Evolutionary conservation across 2,113 vertebrate species (phyloP).

Genomic region (Electrona antarctica): DNA sequence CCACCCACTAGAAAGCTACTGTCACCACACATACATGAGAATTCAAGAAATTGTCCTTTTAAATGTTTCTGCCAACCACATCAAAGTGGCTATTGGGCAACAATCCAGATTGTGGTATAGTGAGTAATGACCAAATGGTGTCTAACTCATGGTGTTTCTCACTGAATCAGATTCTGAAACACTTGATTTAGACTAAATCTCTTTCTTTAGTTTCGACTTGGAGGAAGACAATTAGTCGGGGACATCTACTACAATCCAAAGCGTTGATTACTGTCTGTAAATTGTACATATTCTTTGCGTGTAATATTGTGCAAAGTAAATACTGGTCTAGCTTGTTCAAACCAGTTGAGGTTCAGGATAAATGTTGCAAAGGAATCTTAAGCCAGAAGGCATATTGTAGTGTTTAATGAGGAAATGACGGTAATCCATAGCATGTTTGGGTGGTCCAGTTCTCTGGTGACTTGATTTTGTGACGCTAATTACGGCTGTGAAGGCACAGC

Average conservation of each 20-base stretch:
- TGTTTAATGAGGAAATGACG: slow-evolving; percentile 51
- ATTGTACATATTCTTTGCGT: slow-evolving; percentile 45
- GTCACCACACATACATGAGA: not conserved
- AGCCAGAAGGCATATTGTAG: not conserved
- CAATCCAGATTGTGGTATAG: not conserved
- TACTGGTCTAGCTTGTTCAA: slow-evolving; percentile 5
- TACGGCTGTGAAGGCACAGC: not conserved
- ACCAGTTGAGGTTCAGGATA: slow-evolving; percentile 24
- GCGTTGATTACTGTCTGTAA: slow-evolving; percentile 40
- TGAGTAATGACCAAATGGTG: not conserved
- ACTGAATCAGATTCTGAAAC: not conserved
- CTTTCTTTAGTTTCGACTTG: not conserved
- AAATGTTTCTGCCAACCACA: not conserved
- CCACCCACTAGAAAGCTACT: not conserved
- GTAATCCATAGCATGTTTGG: slow-evolving; percentile 22
- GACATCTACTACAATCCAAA: slow-evolving; percentile 40
- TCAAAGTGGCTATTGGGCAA: no score
- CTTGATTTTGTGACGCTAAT: not conserved
- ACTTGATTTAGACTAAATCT: not conserved
- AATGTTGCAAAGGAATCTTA: not conserved
- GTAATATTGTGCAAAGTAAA: slow-evolving; percentile 16
- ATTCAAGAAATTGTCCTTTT: slow-evolving; percentile 6
- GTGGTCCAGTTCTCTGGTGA: not conserved
- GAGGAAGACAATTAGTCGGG: not conserved
- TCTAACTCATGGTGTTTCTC: not conserved